These are phyloP conservation scores for Hormaphis cornu DNA, from an alignment of 1,140 invertebrate species.

Conservation along the genomic window DNA sequence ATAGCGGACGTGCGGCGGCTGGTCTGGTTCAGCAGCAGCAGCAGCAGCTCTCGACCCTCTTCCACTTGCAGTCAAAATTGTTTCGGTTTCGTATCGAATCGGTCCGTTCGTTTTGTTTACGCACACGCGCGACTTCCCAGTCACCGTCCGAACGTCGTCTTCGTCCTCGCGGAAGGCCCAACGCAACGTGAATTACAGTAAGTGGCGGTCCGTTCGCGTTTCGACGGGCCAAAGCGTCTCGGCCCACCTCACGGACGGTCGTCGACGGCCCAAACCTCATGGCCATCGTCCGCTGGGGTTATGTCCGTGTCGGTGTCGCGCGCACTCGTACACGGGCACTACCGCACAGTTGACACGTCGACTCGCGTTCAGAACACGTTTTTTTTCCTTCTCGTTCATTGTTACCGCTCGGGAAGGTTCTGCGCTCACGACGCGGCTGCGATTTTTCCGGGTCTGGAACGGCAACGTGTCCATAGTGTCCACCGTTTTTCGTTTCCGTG, in stretches of 20 bases:
- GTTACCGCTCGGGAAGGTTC: background rate
- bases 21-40: too few species aligned
- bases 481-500: too few species aligned
- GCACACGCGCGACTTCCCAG: background rate
- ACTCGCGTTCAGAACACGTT: background rate
- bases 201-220: background rate
- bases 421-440: too few species aligned
- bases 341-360: slow-evolving; percentile 2
- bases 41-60: too few species aligned
- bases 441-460: too few species aligned
- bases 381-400: background rate
- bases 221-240: background rate
- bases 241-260: background rate
- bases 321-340: background rate
- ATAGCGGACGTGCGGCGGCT: slow-evolving; percentile 12
- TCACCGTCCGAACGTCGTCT: background rate
- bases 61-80: background rate
- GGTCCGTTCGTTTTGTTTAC: background rate
- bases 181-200: slow-evolving; percentile 29
- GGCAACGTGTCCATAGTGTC: too few species aligned
- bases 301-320: background rate
- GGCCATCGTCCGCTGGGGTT: slow-evolving; percentile 1
- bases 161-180: background rate
- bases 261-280: slow-evolving; percentile 29
- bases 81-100: slow-evolving; percentile 8